Evolutionary conservation across 2,797 vertebrate genomes (phyloP).

Genomic region (Sebastes flavidus): DNA sequence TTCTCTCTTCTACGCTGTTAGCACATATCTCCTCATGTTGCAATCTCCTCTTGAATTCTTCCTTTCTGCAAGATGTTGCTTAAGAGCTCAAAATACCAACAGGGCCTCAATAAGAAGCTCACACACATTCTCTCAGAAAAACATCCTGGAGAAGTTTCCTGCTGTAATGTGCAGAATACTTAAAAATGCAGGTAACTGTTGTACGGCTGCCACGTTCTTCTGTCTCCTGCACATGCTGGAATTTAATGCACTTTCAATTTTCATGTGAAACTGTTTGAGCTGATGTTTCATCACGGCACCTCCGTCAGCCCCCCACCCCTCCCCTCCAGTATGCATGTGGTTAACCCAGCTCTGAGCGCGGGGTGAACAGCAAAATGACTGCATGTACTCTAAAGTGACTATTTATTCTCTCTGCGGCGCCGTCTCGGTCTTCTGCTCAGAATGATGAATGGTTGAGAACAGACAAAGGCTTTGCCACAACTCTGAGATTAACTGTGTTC

Average conservation of each 20-base stretch:
- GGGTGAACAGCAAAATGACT: background rate
- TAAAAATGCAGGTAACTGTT: background rate
- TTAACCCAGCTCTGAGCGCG: constrained; percentile 46
- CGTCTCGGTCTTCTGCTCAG: background rate
- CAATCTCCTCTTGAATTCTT: constrained; percentile 24
- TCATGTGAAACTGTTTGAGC: constrained; percentile 10
- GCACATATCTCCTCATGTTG: constrained; percentile 35
- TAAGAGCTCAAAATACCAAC: constrained; percentile 30
- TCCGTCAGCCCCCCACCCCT: background rate
- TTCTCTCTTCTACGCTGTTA: background rate
- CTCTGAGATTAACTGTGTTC: background rate
- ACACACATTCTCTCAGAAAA: background rate
- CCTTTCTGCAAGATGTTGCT: constrained; percentile 42
- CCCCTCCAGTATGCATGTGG: constrained; percentile 44
- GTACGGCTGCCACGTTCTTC: background rate
- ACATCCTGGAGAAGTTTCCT: background rate
- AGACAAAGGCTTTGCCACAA: background rate
- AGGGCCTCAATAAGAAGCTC: constrained; percentile 48
- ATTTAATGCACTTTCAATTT: constrained; percentile 43
- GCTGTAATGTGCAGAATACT: background rate
- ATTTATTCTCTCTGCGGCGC: background rate
- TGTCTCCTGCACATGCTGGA: constrained; percentile 10
- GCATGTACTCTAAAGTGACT: background rate
- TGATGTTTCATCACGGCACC: background rate
- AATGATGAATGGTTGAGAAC: background rate